phyloP scores from a whole-genome alignment of 2,888 invertebrate genomes.

The Lamproptera curius region DNA sequence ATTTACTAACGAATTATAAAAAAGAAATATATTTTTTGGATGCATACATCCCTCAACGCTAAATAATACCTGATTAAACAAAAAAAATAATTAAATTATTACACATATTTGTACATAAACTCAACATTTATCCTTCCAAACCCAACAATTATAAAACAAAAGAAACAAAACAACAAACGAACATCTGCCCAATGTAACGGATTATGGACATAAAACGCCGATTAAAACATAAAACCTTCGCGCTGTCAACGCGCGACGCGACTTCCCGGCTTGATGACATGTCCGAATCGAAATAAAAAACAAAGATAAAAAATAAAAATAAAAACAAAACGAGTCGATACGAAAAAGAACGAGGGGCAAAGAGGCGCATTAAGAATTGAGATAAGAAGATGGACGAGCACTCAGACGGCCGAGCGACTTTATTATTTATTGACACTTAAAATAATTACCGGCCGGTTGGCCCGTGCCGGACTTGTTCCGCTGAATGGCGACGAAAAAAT shows the following conservation, averaged over 20 bases:
- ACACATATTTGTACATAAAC: too few species aligned
- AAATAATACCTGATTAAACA: too few species aligned
- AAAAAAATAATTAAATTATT: too few species aligned
- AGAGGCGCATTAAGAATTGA: conserved; percentile 77
- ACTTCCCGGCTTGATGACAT: conserved; percentile 61
- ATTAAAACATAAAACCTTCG: conserved; percentile 75
- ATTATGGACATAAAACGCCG: conserved; percentile 64
- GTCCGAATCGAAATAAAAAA: conserved; percentile 27
- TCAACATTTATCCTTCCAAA: too few species aligned
- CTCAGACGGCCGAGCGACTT: conserved; percentile 68
- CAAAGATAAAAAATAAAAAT: neutral
- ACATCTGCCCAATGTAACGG: conserved; percentile 51
- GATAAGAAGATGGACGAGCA: conserved; percentile 77
- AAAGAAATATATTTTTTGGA: too few species aligned
- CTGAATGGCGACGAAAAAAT: too few species aligned
- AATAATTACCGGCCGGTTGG: conserved; percentile 71
- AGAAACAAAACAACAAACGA: too few species aligned
- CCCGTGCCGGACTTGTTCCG: conserved; percentile 56
- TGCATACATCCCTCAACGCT: too few species aligned
- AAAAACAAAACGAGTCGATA: conserved; percentile 46
- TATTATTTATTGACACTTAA: conserved; percentile 79
- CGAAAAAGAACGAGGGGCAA: conserved; percentile 67
- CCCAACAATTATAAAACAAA: too few species aligned
- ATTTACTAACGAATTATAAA: too few species aligned
- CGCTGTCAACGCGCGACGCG: conserved; percentile 74